Percentiles rank a stretch among this genome's conserved stretches.
These are phyloP conservation scores for Scylla paramamosain DNA, from an alignment of 1,140 invertebrate species.

Conservation along the genomic window DNA sequence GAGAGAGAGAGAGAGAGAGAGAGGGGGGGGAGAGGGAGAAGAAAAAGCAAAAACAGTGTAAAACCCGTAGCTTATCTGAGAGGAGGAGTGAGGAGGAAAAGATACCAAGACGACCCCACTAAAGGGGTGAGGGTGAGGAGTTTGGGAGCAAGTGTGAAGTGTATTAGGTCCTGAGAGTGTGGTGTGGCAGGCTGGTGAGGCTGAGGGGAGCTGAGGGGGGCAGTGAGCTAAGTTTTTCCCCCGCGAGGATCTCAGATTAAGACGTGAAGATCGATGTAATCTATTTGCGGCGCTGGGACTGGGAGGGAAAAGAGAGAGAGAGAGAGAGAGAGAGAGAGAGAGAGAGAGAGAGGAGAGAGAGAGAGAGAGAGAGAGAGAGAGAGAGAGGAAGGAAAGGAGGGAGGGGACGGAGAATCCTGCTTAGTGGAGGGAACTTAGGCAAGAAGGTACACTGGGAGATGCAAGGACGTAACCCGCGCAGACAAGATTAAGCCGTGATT, in stretches of 20 bases:
- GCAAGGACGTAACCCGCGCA: neutral
- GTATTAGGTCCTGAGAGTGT: too few relatives aligned
- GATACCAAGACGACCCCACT: neutral
- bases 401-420: neutral
- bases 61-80: too few relatives aligned
- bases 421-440: constrained; percentile 11
- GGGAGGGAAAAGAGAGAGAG: too few relatives aligned
- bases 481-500: neutral
- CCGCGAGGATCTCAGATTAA: neutral
- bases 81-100: neutral
- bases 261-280: constrained; percentile 1
- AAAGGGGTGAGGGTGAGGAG: too few relatives aligned
- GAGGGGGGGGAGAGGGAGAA: neutral
- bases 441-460: neutral
- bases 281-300: neutral
- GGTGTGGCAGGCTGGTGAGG: too few relatives aligned
- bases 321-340: too few relatives aligned
- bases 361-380: too few relatives aligned
- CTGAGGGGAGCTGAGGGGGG: too few relatives aligned
- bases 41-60: neutral
- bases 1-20: constrained; percentile 20
- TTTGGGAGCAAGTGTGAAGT: too few relatives aligned
- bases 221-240: neutral
- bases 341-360: too few relatives aligned
- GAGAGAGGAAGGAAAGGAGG: too few relatives aligned